A percentile compares a stretch with the other conserved stretches of the same genome.
Evolutionary conservation across 2,888 invertebrate species (phyloP).

Genomic region (Stegophylla sp.): DNA sequence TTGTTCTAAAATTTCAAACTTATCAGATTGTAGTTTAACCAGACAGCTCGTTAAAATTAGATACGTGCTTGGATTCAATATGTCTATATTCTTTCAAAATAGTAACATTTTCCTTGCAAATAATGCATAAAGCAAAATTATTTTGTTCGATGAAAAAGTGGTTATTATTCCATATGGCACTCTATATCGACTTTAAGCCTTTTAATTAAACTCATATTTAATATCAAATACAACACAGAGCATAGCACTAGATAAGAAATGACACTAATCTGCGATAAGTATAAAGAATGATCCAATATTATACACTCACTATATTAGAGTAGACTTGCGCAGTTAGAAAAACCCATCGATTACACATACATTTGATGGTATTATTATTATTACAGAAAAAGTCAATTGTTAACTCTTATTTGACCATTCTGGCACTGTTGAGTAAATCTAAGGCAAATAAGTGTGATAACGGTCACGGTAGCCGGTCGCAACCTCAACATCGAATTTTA

Average conservation of each 20-base stretch:
- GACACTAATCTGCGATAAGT: background rate
- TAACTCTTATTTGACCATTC: background rate
- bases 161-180: too few species aligned
- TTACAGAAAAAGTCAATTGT: background rate
- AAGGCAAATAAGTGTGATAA: constrained; percentile 5
- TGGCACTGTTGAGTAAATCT: background rate
- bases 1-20: too few species aligned
- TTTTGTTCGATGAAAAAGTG: too few species aligned
- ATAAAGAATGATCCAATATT: constrained; percentile 16
- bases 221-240: background rate
- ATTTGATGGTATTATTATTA: background rate
- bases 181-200: background rate
- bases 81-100: too few species aligned
- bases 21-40: too few species aligned
- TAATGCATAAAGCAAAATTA: too few species aligned
- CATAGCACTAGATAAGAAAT: background rate
- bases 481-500: too few species aligned
- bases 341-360: constrained; percentile 9
- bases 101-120: too few species aligned
- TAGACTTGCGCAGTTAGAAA: constrained; percentile 14
- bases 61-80: too few species aligned
- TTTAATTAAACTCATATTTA: constrained; percentile 7
- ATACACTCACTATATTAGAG: constrained; percentile 2
- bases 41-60: too few species aligned
- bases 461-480: too few species aligned